Base-by-base conservation (phyloP, 2,113 vertebrate genomes). In the Cyanoderma ruficeps region DNA sequence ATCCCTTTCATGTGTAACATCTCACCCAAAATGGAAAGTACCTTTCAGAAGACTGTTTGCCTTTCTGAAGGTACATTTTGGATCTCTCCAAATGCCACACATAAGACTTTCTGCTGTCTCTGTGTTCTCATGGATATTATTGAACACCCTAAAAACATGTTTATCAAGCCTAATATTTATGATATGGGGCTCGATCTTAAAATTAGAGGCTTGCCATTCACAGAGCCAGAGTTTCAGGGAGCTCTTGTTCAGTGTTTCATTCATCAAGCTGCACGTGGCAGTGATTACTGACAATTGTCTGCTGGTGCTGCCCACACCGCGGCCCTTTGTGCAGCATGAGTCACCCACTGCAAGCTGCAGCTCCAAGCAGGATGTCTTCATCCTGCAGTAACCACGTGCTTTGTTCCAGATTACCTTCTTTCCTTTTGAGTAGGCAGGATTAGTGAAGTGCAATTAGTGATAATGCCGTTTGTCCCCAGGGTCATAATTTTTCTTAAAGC, bases 351-450 rank as follows among this genome's bases (percentile, higher is more conserved):
- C 3, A 16, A 68, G 83, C 77, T 72, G 78, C 77, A 85, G 67
- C 74, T 92, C 83, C 93, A 17, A 92, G 70, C 46, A 82, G 42
- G 41, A 83, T 94, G 79, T 92, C 83, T 91, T 87, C 92, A 85
- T 83, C 86, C 59, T 53, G 90, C 59, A 60, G 20, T 13, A 93
- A 82, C 86, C 53, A 72, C 59, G 41, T 31, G 37, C 70, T 83
- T 94, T 92, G 83, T 79, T 91, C 80, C 80, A 64, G 69, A 87
- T 90, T 87, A 63, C 59, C 80, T 79, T 53, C 83, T 53, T 61
- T 83, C 31, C 35, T 83, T 94, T 59, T 46, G 86, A 87, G 56
- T 65, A 85, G 90, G 50, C 30, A 85, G 89, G 87, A 92, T 90
- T 93, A 84, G 89, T 56, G 64, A 89, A 87, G 56, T 42, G 61